A percentile compares a stretch with the other conserved stretches of the same genome.
These are phyloP conservation scores for Motacilla alba DNA, from an alignment of 2,113 vertebrate genomes.

Conservation along the genomic window DNA sequence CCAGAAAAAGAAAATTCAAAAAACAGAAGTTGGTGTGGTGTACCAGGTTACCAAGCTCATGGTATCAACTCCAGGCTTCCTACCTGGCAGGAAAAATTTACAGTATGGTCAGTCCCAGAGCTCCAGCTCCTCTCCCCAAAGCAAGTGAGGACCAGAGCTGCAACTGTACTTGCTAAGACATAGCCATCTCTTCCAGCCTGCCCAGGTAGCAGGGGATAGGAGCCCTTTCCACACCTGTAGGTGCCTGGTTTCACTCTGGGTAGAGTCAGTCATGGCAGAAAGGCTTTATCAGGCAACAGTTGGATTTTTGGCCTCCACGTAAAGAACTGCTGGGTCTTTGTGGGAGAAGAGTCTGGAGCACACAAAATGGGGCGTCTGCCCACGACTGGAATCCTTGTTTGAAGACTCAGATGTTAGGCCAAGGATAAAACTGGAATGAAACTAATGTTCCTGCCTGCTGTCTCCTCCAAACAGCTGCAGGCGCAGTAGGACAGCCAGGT, in stretches of 20 bases:
- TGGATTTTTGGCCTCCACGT: background rate
- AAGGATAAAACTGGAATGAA: slow-evolving; percentile 58
- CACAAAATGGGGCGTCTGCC: slow-evolving; percentile 6
- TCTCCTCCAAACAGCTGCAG: slow-evolving; percentile 47
- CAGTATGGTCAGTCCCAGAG: background rate
- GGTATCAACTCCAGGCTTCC: background rate
- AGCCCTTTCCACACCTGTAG: background rate
- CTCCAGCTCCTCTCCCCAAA: background rate
- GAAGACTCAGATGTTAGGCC: slow-evolving; percentile 51
- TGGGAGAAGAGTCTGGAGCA: background rate
- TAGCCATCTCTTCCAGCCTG: background rate
- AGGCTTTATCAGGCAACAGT: background rate
- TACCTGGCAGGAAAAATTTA: background rate
- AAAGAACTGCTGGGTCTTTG: slow-evolving; percentile 1
- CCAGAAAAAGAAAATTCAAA: too few relatives aligned
- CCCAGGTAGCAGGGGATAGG: background rate
- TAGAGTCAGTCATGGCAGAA: background rate
- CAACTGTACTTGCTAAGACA: background rate
- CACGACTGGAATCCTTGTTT: background rate
- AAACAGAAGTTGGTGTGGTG: background rate
- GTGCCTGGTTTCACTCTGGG: background rate
- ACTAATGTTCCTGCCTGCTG: slow-evolving; percentile 23
- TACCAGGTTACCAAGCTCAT: background rate
- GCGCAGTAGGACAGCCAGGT: background rate
- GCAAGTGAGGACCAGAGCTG: background rate